Evolutionary conservation across 2,113 vertebrate genomes (phyloP), one percentile per base, ranked within the genome.

Genomic region (Paedocypris sp.): DNA sequence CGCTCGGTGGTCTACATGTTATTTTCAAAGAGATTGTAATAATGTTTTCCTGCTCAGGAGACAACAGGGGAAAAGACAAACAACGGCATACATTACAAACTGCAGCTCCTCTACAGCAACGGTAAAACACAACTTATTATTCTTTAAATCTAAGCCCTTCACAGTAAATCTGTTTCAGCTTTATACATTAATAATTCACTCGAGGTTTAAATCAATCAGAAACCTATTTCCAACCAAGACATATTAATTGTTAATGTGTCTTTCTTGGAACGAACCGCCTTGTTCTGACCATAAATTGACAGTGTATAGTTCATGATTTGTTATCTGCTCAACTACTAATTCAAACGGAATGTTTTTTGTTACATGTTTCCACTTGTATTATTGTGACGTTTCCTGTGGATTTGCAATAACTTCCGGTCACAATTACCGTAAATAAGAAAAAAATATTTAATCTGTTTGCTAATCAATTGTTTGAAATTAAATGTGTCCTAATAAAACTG

Each of bases 51-150:
- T 48, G 52, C 77, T 33, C 75, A 91, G 89, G 89, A 91, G 83
- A 84, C 88, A 63, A 88, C 86, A 78, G 89, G 83, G 50, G 89
- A 91, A 76, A 91, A 90, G 83, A 91, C 89, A 70, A 91, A 91
- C 82, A 91, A 91, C 64, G 89, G 89, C 32, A 91, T 91, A 66
- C 89, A 90, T 77, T 91, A 91, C 79, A 88, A 88, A 72, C 83
- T 91, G 18, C 89, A 91, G 74, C 88, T 90, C 19, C 86, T 91
- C 62, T 91, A 89, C 82, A 91, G 89, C 76, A 91, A 90, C 41
- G 89, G 89, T 91, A 82, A 83, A 80, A 39, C 61, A 32, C 16
- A 12, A 42, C 33, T 13, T 28, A 19, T 28, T 43, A n/a, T 35
- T 31, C 8, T 18, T 33, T 26, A 29, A 33, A 60, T 28, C 5